Conservation (phyloP, 30 jellyfish, hydroid and myxozoan genomes). For the Turritopsis rubra region DNA sequence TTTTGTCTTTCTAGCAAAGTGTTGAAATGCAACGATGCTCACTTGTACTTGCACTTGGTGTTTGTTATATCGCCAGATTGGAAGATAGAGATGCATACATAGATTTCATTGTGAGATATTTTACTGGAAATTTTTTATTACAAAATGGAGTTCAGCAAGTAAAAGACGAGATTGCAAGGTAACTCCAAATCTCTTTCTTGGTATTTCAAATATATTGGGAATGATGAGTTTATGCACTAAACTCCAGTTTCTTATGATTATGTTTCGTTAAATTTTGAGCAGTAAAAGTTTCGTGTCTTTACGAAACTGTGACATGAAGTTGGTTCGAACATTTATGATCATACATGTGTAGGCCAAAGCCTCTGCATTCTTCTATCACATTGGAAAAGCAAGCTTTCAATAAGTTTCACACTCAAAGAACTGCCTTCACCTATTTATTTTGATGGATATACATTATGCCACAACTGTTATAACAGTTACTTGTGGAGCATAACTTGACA, state of each 20-base stretch:
- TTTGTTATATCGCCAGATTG: slow-evolving; percentile 65
- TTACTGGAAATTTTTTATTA: slow-evolving; percentile 34
- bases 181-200: slow-evolving; percentile 6
- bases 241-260: not conserved
- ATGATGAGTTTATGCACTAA: not conserved
- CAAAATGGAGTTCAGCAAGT: slow-evolving; percentile 39
- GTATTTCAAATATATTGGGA: not conserved
- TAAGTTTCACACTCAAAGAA: no score
- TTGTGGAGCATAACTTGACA: no score
- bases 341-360: no score
- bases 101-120: slow-evolving; percentile 17
- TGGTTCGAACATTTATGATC: no score
- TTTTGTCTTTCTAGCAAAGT: slow-evolving; percentile 4
- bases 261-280: not conserved
- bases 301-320: no score
- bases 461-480: no score
- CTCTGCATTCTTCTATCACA: no score
- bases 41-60: slow-evolving; percentile 44
- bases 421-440: no score
- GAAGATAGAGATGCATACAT: slow-evolving; percentile 44
- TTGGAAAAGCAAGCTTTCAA: no score
- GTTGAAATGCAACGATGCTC: slow-evolving; percentile 33
- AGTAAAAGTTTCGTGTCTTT: no score
- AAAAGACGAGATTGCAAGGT: slow-evolving; percentile 43
- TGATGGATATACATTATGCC: no score